phyloP scores from a whole-genome alignment of 2,113 vertebrate genomes.

The Typhlomys cinereus region DNA sequence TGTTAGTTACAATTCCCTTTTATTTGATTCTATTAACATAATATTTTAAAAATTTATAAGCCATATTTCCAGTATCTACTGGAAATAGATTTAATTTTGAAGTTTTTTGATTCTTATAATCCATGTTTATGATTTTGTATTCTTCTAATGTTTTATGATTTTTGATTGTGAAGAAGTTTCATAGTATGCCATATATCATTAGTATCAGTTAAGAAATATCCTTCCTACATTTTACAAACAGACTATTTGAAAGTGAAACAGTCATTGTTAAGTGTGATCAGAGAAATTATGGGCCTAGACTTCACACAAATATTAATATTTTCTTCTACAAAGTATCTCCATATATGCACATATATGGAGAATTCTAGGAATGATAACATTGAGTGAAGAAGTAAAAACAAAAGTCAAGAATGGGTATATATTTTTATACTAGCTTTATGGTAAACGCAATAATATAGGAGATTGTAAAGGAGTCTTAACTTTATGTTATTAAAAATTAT shows the following conservation, averaged over 20 bases:
- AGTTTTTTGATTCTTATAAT: not conserved
- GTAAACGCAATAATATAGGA: not conserved
- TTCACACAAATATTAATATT: too few species aligned
- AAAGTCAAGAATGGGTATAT: not conserved
- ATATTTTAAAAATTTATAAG: not conserved
- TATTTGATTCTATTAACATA: not conserved
- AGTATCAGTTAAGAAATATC: not conserved
- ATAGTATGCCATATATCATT: not conserved
- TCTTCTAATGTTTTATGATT: not conserved
- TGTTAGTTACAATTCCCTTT: not conserved
- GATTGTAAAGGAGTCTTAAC: not conserved
- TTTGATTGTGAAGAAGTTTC: not conserved
- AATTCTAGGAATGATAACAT: not conserved
- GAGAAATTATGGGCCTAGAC: too few species aligned
- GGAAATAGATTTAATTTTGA: not conserved
- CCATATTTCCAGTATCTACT: not conserved
- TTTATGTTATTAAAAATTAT: not conserved
- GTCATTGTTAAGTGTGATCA: too few species aligned
- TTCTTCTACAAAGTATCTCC: not conserved
- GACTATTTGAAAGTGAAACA: too few species aligned
- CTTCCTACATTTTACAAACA: constrained; percentile 3
- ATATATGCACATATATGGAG: not conserved
- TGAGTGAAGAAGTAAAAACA: not conserved
- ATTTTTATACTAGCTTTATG: too few species aligned
- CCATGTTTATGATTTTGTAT: not conserved